Evolutionary conservation across 1,140 invertebrate genomes (phyloP).

Genomic region (Drosophila ironensis): DNA sequence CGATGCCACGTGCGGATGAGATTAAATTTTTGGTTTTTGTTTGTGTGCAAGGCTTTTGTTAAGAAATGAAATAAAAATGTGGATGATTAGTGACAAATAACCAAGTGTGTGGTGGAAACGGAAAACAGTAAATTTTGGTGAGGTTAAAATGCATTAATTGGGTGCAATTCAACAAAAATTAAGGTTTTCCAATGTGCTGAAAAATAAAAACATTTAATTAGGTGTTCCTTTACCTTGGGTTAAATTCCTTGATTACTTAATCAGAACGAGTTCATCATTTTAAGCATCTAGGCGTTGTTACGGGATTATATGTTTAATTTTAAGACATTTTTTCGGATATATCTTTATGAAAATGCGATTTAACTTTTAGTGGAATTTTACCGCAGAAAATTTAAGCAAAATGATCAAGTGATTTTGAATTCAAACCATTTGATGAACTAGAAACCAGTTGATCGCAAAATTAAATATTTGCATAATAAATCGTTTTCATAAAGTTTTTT

Average conservation of each 20-base stretch:
- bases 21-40: conserved; percentile 48
- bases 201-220: conserved; percentile 2
- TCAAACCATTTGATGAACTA: background rate
- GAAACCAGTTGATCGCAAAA: background rate
- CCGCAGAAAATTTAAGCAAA: background rate
- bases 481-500: too few relatives aligned
- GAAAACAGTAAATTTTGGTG: conserved; percentile 43
- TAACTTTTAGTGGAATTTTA: background rate
- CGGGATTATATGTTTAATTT: background rate
- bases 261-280: conserved; percentile 55
- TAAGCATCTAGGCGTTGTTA: conserved; percentile 5
- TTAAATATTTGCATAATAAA: background rate
- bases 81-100: conserved; percentile 59
- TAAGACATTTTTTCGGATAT: background rate
- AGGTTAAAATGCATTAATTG: background rate
- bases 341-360: background rate
- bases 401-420: background rate
- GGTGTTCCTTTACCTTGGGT: conserved; percentile 26
- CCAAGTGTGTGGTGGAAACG: conserved; percentile 3
- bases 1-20: conserved; percentile 47
- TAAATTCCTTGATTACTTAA: conserved; percentile 24
- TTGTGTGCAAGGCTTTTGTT: conserved; percentile 44
- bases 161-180: conserved; percentile 18
- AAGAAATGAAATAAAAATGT: conserved; percentile 59
- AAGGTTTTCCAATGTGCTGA: conserved; percentile 35